phyloP scores from a whole-genome alignment of 2,797 vertebrate genomes.

The Melanotaenia boesemani region DNA sequence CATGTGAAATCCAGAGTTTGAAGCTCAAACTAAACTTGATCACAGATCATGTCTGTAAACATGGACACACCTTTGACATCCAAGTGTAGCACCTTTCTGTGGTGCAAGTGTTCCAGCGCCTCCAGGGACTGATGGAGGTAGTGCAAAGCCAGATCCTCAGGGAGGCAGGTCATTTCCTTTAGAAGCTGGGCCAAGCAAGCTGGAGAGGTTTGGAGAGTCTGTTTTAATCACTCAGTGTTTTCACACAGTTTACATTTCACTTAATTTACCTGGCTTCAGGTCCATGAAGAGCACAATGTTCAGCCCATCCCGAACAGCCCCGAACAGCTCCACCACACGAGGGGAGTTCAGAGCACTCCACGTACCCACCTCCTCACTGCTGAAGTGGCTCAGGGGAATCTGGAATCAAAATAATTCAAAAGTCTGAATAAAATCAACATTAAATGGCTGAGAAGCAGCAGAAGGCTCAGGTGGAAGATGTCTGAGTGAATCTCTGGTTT shows the following conservation, averaged over 20 bases:
- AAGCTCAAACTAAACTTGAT: too few relatives aligned
- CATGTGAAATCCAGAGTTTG: too few relatives aligned
- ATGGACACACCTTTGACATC: conserved; percentile 91
- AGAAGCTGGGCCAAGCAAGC: conserved; percentile 91
- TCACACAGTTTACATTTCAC: neutral
- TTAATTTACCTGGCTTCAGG: conserved; percentile 89
- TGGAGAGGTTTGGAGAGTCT: conserved; percentile 48
- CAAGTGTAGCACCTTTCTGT: conserved; percentile 88
- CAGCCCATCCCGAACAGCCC: conserved; percentile 90
- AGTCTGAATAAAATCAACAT: neutral
- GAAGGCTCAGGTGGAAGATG: conserved; percentile 4
- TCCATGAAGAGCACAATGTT: conserved; percentile 95
- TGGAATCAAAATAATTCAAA: conserved; percentile 56
- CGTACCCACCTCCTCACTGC: conserved; percentile 89
- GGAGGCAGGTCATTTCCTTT: conserved; percentile 84
- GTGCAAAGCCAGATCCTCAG: conserved; percentile 91
- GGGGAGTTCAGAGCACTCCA: conserved; percentile 87
- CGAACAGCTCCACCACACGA: conserved; percentile 90
- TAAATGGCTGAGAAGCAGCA: neutral
- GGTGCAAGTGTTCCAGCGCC: conserved; percentile 92
- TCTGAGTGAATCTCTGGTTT: neutral
- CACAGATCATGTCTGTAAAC: too few relatives aligned
- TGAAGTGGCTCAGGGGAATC: conserved; percentile 90
- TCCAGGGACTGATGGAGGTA: conserved; percentile 91
- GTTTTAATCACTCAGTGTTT: neutral